Evolutionary conservation across 1,140 invertebrate genomes (phyloP), one percentile per base, ranked within the genome.

Genomic region (Cyclina sinensis): DNA sequence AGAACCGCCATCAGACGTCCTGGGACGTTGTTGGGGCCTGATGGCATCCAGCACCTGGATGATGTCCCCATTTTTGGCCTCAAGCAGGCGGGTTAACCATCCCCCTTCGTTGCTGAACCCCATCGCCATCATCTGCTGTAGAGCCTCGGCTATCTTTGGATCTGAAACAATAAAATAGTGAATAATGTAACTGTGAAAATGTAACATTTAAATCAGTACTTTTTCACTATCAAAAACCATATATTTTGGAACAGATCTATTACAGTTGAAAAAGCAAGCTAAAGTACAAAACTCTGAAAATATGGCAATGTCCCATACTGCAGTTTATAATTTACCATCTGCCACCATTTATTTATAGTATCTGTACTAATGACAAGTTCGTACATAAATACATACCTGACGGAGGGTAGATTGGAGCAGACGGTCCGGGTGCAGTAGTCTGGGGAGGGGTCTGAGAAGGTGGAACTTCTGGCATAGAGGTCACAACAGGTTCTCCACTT

Each of bases 101-200:
- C 96, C 96, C 65, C 96, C 97, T 76, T 98, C 97, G 93, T 98
- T 97, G 62, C 96, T 96, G 95, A 98, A 98, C 43, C 98, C 98
- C 98, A 98, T 98, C 0, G 96, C 94, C 93, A 97, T 96, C 97
- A 98, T 98, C 51, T 97, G 96, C 62, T 97, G 95, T 68, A 98
- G 68, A 39, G 95, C 43, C 35, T 94, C 83, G 14, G 87, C 90
- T 65, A 92, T 90, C 70, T 90, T 93, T 5, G 92, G 90, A 68
- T 94, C 93, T 94, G 90, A 70, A 62, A 68, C 24, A 73, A 54
- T 39, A 14, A 43, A 7, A 43, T 43, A 43, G n/a, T n/a, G n/a
- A n/a, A n/a, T n/a, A n/a, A n/a, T n/a, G n/a, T n/a, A n/a, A n/a
- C n/a, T n/a, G n/a, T n/a, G n/a, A n/a, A n/a, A n/a, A n/a, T n/a